Base-by-base conservation (phyloP, 1,140 invertebrate genomes). In the Trachymyrmex septentrionalis region DNA sequence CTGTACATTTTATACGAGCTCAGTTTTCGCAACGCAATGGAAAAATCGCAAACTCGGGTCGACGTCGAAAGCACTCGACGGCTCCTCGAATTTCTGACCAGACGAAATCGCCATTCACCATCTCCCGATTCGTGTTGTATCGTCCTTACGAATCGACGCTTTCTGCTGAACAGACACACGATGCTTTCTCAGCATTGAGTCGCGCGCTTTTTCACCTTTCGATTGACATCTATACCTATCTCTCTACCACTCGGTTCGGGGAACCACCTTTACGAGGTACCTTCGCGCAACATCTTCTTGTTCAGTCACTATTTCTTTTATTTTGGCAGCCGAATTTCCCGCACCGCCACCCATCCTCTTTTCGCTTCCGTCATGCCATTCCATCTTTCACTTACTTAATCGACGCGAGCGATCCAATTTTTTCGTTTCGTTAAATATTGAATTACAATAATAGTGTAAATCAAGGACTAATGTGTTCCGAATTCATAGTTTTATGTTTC, bases 51-150 rank as follows among this genome's bases (percentile, higher is more conserved):
- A 53, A 72, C 30, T 81, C 64, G 14, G 21, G 12, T 59, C 48
- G 30, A 71, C 64, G 24, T 48, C n/a, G 27, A 80, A 72, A 27
- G 67, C 24, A 38, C 78, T 82, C 50, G 38, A 59, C 24, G 67
- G 67, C 34, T 82, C 19, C 67, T 82, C 55, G 80, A 73, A 73
- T 72, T 73, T 73, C 80, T 82, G 80, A 82, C 80, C 80, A 59
- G 55, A 67, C 80, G 53, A 66, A 87, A 86, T 82, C 75, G 89
- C 75, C 87, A 78, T 91, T 88, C 77, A 72, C 87, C 90, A 86
- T 90, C 55, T 88, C 67, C 14, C 53, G 57, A 75, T 91, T 88
- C 90, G 87, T 87, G 90, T 88, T 91, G 90, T 91, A 91, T 91
- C 90, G 89, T 91, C 72, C 87, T 91, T 75, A 77, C 73, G 87